These are phyloP conservation scores for Sciurus carolinensis DNA, from an alignment of 2,797 vertebrate species.

Conservation along the genomic window DNA sequence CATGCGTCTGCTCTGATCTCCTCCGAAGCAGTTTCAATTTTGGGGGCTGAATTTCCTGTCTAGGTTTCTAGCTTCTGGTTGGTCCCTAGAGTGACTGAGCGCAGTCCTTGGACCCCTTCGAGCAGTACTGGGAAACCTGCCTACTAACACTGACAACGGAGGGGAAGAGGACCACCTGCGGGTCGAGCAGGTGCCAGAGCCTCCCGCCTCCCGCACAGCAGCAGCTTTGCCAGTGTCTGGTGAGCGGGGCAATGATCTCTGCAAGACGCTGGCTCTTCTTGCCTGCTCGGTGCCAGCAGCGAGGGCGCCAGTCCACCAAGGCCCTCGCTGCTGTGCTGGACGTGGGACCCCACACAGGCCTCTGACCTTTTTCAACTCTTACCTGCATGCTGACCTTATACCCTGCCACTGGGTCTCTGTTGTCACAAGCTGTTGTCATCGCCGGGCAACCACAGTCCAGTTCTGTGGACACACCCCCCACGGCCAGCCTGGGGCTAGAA, in stretches of 20 bases:
- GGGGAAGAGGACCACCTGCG: background rate
- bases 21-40: background rate
- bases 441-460: background rate
- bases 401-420: background rate
- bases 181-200: background rate
- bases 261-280: background rate
- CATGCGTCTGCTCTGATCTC: background rate
- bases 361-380: background rate
- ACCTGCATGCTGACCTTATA: background rate
- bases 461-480: background rate
- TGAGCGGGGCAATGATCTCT: background rate
- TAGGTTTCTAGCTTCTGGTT: background rate
- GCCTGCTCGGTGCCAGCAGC: background rate
- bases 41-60: conserved; percentile 1
- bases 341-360: background rate
- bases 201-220: background rate
- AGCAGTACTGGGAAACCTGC: background rate
- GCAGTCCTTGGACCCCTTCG: background rate
- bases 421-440: background rate
- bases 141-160: background rate
- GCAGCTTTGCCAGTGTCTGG: background rate
- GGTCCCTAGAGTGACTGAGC: background rate
- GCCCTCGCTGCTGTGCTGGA: background rate
- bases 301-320: background rate
- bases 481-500: background rate